Base-by-base conservation (phyloP, 1,140 invertebrate genomes). In the Panulirus ornatus region DNA sequence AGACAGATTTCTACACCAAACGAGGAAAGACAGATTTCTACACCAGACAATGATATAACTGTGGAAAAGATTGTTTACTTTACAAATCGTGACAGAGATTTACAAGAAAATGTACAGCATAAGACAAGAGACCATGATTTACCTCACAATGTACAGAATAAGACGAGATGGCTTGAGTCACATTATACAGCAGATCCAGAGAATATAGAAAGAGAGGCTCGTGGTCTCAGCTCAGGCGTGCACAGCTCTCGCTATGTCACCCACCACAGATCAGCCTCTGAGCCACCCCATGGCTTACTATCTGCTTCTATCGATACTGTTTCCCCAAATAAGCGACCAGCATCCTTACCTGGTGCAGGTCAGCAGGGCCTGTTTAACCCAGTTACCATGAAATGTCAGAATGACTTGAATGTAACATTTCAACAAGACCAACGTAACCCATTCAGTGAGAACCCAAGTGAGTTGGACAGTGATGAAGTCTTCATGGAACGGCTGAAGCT, bases 401-500 rank as follows among this genome's bases (percentile, higher is more conserved):
- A 42, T 30, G 30, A n/a, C 82, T n/a, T 30, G 54, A 19, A 36
- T 30, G 2, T 19, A 36, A 47, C 27, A n/a, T 30, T 1, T 8
- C 30, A 36, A 22, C 70, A 63, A 34, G 16, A 22, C 19, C 6
- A 58, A 82, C 19, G 19, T 36, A n/a, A n/a, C 30, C 30, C n/a
- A 30, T 9, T n/a, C 19, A 42, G n/a, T n/a, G n/a, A n/a, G 1
- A 27, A 34, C 2, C 58, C 11, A n/a, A 70, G 38, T 22, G n/a
- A 30, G 8, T 40, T 5, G 34, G 5, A 34, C 42, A 58, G 58
- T 1, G 85, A 88, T 75, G 85, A 66, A 16, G 76, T 19, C 2
- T 88, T 88, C 85, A 78, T 79, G 54, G 75, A 51, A 38, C 85
- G 75, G 6, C 54, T 88, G 58, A 51, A 47, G 27, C 51, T 88